Base-by-base conservation (phyloP, 2,888 invertebrate genomes). In the Glaucopsyche alexis region DNA sequence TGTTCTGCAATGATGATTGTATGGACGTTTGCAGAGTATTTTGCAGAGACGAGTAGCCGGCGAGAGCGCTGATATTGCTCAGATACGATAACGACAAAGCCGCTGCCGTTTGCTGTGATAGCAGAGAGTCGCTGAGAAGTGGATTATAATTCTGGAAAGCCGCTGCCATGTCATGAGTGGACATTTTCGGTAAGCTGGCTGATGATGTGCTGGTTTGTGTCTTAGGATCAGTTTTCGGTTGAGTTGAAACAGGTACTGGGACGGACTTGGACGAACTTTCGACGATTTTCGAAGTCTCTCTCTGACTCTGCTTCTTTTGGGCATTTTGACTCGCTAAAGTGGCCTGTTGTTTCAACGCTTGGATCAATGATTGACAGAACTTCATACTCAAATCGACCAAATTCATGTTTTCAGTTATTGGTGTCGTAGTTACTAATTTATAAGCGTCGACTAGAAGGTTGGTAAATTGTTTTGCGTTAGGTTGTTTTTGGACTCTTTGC, bases 361-460 rank as follows among this genome's bases (percentile, higher is more conserved):
- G 88, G 73, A 94, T 93, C 77, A 95, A 90, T 79, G 95, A 95
- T 77, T 95, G 94, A 80, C 96, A 96, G 80, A 95, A 95, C 83
- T 95, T 96, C 77, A 95, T 91, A 70, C 96, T 96, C 52, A 95
- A 85, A 79, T 96, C 96, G 7, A 95, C 87, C 11, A 94, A 86
- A 81, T 95, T 95, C 74, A 89, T 87, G 79, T 93, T 95, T 78
- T 95, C 96, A 11, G 94, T 89, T 72, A 94, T 85, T 65, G 94
- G 94, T 79, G 94, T 94, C 71, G 94, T 94, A 40, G 94, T 93
- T 47, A 95, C 94, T 60, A 95, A 90, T 82, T 95, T 96, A 80
- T 96, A 97, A 3, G 95, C 95, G 67, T 97, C 97, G 5, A 94
- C 89, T 0, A 97, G 85, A 75, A 97, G 89, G 71, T 94, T 93